Conservation (phyloP, 53 echinoderm and acorn worm genomes). For the Holothuria scabra region DNA sequence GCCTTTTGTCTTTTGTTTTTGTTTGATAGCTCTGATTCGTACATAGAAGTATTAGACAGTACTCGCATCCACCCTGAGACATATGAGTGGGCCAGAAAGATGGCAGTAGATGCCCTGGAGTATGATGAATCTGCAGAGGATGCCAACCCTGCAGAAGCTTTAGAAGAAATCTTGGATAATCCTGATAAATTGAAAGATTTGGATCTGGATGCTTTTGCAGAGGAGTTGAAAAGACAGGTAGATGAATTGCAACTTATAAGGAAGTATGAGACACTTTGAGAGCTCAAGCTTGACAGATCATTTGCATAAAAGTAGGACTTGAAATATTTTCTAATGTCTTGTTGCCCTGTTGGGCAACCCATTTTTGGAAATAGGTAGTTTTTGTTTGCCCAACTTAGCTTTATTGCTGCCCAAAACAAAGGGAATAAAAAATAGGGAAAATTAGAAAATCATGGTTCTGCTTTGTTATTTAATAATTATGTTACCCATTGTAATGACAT, state of each 20-base stretch:
- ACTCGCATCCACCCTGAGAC: conserved; percentile 99
- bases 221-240: conserved; percentile 98
- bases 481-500: too few relatives aligned
- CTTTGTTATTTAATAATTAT: too few relatives aligned
- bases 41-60: conserved; percentile 90
- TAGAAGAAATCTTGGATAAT: conserved; percentile 98
- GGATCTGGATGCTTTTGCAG: conserved; percentile 97
- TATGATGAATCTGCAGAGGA: conserved; percentile 93
- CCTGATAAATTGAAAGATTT: conserved; percentile 97
- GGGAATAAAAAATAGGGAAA: too few relatives aligned
- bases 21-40: conserved; percentile 79
- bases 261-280: too few relatives aligned
- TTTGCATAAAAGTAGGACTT: too few relatives aligned
- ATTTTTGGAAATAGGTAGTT: too few relatives aligned
- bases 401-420: too few relatives aligned
- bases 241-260: not conserved
- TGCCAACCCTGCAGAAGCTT: conserved; percentile 90
- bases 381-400: too few relatives aligned
- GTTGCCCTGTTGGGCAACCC: too few relatives aligned
- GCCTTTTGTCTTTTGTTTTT: not conserved
- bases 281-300: too few relatives aligned
- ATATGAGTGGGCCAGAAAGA: conserved; percentile 99
- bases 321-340: too few relatives aligned
- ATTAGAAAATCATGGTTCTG: too few relatives aligned
- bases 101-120: conserved; percentile 99